These are phyloP conservation scores for Mixornis gularis DNA, from an alignment of 2,113 vertebrate species.

Conservation along the genomic window DNA sequence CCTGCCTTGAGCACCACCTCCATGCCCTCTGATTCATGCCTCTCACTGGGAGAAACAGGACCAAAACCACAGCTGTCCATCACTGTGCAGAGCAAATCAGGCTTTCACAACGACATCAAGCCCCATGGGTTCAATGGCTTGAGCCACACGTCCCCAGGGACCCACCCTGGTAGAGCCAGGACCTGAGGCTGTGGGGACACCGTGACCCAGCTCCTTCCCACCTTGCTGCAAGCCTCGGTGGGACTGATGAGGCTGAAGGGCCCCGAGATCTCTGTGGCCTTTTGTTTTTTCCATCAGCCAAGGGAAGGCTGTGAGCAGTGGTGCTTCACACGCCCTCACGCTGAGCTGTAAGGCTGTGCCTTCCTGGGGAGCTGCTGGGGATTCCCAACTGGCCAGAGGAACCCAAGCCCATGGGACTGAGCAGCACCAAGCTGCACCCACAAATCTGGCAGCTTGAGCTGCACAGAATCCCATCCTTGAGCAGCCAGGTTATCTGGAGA, in stretches of 20 bases:
- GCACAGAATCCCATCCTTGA: fast-evolving
- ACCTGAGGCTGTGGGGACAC: background rate
- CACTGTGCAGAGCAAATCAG: background rate
- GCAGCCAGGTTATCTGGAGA: background rate
- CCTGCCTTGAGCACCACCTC: background rate
- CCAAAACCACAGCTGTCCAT: background rate
- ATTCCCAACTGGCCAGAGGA: fast-evolving
- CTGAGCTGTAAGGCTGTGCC: background rate
- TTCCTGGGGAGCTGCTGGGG: background rate
- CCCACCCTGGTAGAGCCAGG: fast-evolving
- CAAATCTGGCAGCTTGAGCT: background rate
- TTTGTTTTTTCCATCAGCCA: background rate
- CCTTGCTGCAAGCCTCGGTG: fast-evolving
- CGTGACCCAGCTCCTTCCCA: fast-evolving
- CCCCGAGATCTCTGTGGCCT: fast-evolving
- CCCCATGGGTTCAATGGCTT: fast-evolving
- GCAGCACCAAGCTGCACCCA: background rate
- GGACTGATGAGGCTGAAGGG: background rate
- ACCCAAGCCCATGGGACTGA: background rate
- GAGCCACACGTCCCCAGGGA: fast-evolving
- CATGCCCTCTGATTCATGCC: fast-evolving
- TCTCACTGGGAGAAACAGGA: fast-evolving
- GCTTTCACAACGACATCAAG: fast-evolving
- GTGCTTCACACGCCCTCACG: fast-evolving
- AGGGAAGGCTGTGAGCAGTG: background rate